Evolutionary conservation across 2,797 vertebrate species (phyloP), one percentile per base, ranked within the genome.

Genomic region (Geotrypetes seraphini): DNA sequence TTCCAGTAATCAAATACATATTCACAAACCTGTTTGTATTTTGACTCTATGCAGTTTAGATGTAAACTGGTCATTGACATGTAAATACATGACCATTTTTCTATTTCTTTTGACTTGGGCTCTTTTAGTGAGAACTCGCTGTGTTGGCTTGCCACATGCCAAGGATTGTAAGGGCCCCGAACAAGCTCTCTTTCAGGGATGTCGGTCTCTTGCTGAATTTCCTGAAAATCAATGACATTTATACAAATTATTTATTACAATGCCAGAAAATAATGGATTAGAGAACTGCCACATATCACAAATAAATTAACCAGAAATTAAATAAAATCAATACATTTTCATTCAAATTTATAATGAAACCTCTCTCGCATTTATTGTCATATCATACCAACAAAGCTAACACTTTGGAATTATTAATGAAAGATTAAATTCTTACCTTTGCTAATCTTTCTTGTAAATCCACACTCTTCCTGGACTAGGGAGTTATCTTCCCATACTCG

Each of bases 1-100:
- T n/a, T n/a, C n/a, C n/a, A n/a, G n/a, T n/a, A n/a, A n/a, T n/a
- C n/a, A n/a, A n/a, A n/a, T n/a, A n/a, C n/a, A n/a, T n/a, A n/a
- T n/a, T n/a, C n/a, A 35, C 31, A 3, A n/a, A 86, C 84, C 84
- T 19, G 83, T 82, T 68, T 88, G 81, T 59, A 85, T 87, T 66
- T 85, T 87, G 69, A 99, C 96, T 75, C 96, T 87, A 80, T 99
- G 96, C 63, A 99, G 83, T 78, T 98, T 99, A 54, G 95, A 99
- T 31, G 92, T 97, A 79, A 99, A 99, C 73, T 97, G 93, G 66
- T 99, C 96, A 22, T 99, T 99, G 57, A 99, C 96, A n/a, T 57
- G 93, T 98, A 77, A 99, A 99, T 79, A 96, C 81, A 10, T 99
- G 94, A 50, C 92, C 92, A 28, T n/a, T 87, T 96, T 68, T 98